Conservation (phyloP, 1,140 invertebrate species). For the Grapholita molesta region DNA sequence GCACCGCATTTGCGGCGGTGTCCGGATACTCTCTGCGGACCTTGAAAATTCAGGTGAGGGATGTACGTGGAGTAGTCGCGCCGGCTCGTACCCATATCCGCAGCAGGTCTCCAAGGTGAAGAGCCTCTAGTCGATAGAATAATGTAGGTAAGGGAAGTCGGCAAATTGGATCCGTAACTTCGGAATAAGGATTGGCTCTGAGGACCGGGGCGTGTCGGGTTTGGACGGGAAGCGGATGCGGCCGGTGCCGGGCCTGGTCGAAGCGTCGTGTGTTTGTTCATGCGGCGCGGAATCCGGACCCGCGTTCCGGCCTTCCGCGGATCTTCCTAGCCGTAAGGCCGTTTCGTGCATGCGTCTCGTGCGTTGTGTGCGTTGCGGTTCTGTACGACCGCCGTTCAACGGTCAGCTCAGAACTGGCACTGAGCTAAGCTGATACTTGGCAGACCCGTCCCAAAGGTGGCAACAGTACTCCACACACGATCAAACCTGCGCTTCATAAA, state of each 20-base stretch:
- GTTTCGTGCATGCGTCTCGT: slow-evolving; percentile 28
- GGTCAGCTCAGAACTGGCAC: slow-evolving; percentile 89
- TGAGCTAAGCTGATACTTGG: too few relatives aligned
- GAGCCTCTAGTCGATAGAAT: slow-evolving; percentile 93
- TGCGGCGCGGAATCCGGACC: slow-evolving; percentile 2
- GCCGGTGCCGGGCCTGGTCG: too few relatives aligned
- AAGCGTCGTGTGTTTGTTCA: not conserved
- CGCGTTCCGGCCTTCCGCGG: slow-evolving; percentile 20
- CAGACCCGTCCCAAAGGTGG: too few relatives aligned
- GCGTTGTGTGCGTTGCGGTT: slow-evolving; percentile 52
- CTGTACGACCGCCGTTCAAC: slow-evolving; percentile 81
- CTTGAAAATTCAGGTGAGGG: slow-evolving; percentile 88
- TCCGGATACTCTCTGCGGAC: slow-evolving; percentile 71
- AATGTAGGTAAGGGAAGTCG: slow-evolving; percentile 94
- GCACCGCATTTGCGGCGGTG: slow-evolving; percentile 85
- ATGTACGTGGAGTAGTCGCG: slow-evolving; percentile 81
- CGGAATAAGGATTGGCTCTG: slow-evolving; percentile 84
- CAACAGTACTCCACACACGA: too few relatives aligned
- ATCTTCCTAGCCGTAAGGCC: slow-evolving; percentile 24
- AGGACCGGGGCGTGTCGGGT: slow-evolving; percentile 83
- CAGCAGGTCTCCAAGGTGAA: slow-evolving; percentile 94
- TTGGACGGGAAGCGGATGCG: too few relatives aligned
- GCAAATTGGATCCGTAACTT: slow-evolving; percentile 75
- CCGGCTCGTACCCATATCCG: slow-evolving; percentile 88
- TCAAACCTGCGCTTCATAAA: too few relatives aligned